phyloP scores from a whole-genome alignment of 2,888 invertebrate genomes.

The Prionchulus punctatus region DNA sequence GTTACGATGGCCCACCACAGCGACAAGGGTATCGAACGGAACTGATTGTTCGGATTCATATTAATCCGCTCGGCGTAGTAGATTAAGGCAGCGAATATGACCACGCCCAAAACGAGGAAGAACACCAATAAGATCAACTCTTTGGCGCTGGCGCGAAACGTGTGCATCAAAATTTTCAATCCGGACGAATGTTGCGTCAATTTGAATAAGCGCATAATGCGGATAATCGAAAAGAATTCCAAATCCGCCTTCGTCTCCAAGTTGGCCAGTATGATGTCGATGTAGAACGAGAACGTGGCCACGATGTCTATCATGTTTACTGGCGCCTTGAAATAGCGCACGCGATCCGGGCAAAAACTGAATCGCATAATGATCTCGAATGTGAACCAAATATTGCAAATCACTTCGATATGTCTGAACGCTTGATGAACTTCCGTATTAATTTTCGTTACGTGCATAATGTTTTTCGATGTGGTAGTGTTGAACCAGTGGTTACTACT shows the following conservation, averaged over 20 bases:
- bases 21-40: not conserved
- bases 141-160: conserved; percentile 77
- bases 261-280: conserved; percentile 43
- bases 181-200: conserved; percentile 83
- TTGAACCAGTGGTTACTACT: no score
- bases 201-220: conserved; percentile 79
- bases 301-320: conserved; percentile 97
- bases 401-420: conserved; percentile 73
- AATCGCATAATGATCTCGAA: conserved; percentile 51
- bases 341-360: conserved; percentile 54
- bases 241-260: conserved; percentile 47
- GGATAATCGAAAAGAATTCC: conserved; percentile 84
- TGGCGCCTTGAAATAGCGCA: conserved; percentile 76
- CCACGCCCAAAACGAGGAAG: conserved; percentile 81
- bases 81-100: conserved; percentile 82
- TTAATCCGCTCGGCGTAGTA: conserved; percentile 82
- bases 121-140: conserved; percentile 77
- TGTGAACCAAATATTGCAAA: conserved; percentile 86
- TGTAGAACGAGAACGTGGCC: conserved; percentile 92
- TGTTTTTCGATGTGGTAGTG: conserved; percentile 3
- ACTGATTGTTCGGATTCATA: conserved; percentile 66
- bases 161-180: conserved; percentile 82
- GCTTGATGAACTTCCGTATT: conserved; percentile 42
- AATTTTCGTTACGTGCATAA: conserved; percentile 34
- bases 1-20: conserved; percentile 12